phyloP scores from a whole-genome alignment of 1,140 invertebrate species.

The Zaprionus gabonicus region DNA sequence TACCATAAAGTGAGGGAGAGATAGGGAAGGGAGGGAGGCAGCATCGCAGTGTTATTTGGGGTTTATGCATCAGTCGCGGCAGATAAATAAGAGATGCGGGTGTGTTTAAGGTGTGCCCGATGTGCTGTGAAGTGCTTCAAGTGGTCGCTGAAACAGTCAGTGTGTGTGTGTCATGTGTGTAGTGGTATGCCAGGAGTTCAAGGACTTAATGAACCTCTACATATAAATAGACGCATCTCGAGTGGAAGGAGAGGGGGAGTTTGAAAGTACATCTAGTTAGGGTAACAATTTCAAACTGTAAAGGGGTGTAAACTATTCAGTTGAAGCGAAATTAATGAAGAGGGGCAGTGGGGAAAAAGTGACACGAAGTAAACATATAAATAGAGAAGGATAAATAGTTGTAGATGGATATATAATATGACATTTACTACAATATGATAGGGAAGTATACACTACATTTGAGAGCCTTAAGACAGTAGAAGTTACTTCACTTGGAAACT shows the following conservation, averaged over 20 bases:
- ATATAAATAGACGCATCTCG: constrained; percentile 48
- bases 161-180: constrained; percentile 25
- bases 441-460: neutral
- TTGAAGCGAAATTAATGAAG: constrained; percentile 2
- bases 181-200: constrained; percentile 52
- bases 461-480: neutral
- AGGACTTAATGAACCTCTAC: constrained; percentile 58
- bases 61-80: constrained; percentile 37
- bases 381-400: neutral
- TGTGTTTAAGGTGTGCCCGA: constrained; percentile 41
- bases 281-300: neutral
- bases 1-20: neutral
- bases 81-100: constrained; percentile 39
- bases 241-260: neutral
- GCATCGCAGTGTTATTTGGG: constrained; percentile 35
- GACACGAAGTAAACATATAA: neutral
- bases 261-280: neutral
- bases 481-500: neutral
- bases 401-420: neutral
- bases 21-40: neutral
- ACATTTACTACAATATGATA: neutral
- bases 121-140: constrained; percentile 38
- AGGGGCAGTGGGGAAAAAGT: neutral
- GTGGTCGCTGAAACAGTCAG: constrained; percentile 39
- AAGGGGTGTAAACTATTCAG: constrained; percentile 10